Percentiles rank a stretch among this genome's conserved stretches.
Conservation (phyloP, 2,113 vertebrate genomes). For the Tringa solitaria region DNA sequence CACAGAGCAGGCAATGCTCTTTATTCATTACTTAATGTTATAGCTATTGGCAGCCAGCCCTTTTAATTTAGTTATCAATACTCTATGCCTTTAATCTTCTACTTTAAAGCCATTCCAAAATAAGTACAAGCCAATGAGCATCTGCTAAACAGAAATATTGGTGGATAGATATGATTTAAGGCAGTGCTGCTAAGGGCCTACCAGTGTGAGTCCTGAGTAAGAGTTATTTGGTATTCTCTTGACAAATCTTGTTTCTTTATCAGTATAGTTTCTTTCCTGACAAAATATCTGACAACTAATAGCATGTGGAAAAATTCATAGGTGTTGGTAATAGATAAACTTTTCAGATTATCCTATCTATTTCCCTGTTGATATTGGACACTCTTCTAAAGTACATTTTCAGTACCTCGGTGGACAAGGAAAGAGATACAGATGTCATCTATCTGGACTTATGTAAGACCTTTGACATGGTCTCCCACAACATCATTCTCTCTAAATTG, state of each 20-base stretch:
- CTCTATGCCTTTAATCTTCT: conserved; percentile 54
- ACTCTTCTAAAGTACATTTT: background rate
- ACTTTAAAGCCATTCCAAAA: conserved; percentile 38
- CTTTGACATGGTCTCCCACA: background rate
- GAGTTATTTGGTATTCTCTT: background rate
- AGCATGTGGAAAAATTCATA: background rate
- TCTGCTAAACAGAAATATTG: conserved; percentile 33
- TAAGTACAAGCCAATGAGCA: conserved; percentile 30
- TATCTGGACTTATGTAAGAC: background rate
- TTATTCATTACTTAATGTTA: conserved; percentile 70
- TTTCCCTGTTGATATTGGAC: background rate
- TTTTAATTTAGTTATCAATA: conserved; percentile 71
- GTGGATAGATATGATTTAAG: background rate
- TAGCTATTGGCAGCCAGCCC: conserved; percentile 60
- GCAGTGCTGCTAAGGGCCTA: background rate
- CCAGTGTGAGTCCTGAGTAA: background rate
- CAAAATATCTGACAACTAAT: conserved; percentile 17
- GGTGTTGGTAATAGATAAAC: background rate
- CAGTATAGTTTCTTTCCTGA: background rate
- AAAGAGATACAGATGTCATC: background rate
- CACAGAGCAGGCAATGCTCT: conserved; percentile 49
- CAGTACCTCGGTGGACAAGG: background rate
- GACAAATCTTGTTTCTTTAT: conserved; percentile 27
- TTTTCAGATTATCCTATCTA: background rate
- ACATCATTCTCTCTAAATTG: background rate